Conservation (phyloP, 1,140 invertebrate species). For the Drosophila kurseongensis region DNA sequence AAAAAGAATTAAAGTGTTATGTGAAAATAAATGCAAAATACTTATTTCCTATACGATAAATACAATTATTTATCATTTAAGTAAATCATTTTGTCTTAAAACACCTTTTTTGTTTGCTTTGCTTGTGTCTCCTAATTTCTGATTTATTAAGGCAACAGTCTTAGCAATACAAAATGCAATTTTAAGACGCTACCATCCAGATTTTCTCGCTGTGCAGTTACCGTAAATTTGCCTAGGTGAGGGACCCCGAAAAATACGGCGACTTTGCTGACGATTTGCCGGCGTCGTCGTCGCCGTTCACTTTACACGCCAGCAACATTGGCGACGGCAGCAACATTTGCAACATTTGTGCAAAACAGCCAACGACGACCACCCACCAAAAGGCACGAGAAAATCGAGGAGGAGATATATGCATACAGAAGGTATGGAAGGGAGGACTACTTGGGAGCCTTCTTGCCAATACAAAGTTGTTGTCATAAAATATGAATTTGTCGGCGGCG, state of each 20-base stretch:
- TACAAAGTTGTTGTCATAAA: conserved; percentile 76
- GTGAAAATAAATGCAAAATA: too few relatives aligned
- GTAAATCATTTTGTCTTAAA: too few relatives aligned
- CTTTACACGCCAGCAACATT: conserved; percentile 27
- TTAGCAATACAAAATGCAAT: too few relatives aligned
- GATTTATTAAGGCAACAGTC: too few relatives aligned
- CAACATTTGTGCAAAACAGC: conserved; percentile 27
- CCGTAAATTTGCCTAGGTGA: conserved; percentile 5
- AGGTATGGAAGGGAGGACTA: neutral
- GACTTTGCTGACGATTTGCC: conserved; percentile 24
- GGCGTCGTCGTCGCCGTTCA: conserved; percentile 24
- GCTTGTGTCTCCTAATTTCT: neutral
- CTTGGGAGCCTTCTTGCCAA: conserved; percentile 16
- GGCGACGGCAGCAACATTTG: conserved; percentile 17
- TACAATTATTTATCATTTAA: too few relatives aligned
- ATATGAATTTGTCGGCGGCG: conserved; percentile 73
- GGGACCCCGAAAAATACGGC: conserved; percentile 22
- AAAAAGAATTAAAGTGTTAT: too few relatives aligned
- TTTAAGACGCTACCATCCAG: too few relatives aligned
- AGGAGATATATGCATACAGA: neutral
- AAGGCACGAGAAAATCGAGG: conserved; percentile 42
- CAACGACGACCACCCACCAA: conserved; percentile 58
- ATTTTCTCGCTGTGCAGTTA: conserved; percentile 6
- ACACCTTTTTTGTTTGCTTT: neutral
- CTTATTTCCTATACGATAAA: too few relatives aligned